Evolutionary conservation across 1,140 invertebrate genomes (phyloP), one percentile per base, ranked within the genome.

Genomic region (Amyelois transitella): DNA sequence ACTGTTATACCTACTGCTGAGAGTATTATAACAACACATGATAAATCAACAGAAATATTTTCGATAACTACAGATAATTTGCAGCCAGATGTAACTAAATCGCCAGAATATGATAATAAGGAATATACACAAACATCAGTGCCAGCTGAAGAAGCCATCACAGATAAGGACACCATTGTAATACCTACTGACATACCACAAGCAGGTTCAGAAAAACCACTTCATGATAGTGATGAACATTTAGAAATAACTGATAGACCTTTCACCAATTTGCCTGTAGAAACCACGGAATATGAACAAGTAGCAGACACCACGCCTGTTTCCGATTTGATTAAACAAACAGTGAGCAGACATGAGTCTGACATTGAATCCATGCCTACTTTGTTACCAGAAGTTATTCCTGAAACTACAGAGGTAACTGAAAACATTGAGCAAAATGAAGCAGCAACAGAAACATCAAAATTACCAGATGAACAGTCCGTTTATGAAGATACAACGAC

Each of bases 1-100:
- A 62, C 63, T 47, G 51, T 71, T 55, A 38, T 62, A 45, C 17
- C 14, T n/a, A 47, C 14, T 43, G 49, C 32, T 48, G 14, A 24
- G 1, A 8, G 21, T 24, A 12, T 32, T 38, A 22, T 22, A 51
- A 7, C 51, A 44, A 43, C 25, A 48, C 43, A 18, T 5, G 44
- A 47, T 20, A 47, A 1, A 19, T 18, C 18, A 12, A 14, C 38
- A 43, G 18, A 43, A 20, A 12, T 4, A 20, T 18, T 18, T 20
- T 28, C 25, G 1, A 28, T 12, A 28, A n/a, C 5, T 38, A 38
- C 32, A 1, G 32, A 38, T 14, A 14, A 2, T 3, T 38, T 38
- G 6, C 32, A 38, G 6, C n/a, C 32, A 14, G n/a, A 38, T 14
- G 4, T 14, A 38, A 38, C 32, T 38, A 8, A 14, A 6, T 5